phyloP scores from a whole-genome alignment of 1,140 invertebrate genomes.

The Sycophila sp. region DNA sequence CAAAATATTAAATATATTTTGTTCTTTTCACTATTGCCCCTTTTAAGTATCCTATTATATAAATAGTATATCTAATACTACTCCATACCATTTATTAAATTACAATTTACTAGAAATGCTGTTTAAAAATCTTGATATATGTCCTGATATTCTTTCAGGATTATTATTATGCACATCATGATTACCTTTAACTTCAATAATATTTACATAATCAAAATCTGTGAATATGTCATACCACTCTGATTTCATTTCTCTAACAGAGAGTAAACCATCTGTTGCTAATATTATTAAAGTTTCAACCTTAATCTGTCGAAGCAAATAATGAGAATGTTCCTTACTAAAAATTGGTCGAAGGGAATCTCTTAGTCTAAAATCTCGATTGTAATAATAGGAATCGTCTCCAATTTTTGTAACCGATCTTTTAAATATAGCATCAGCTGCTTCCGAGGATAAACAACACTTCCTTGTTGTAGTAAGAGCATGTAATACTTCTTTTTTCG shows the following conservation, averaged over 20 bases:
- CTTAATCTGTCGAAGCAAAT: constrained; percentile 39
- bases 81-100: background rate
- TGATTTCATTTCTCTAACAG: constrained; percentile 52
- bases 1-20: no score
- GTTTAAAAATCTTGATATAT: constrained; percentile 60
- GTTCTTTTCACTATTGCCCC: background rate
- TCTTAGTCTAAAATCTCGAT: constrained; percentile 56
- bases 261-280: constrained; percentile 46
- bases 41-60: no score
- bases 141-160: constrained; percentile 66
- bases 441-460: constrained; percentile 54
- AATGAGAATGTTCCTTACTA: constrained; percentile 29
- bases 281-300: constrained; percentile 53
- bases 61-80: background rate
- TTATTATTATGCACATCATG: constrained; percentile 74
- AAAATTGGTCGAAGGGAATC: constrained; percentile 29
- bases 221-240: constrained; percentile 4
- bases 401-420: constrained; percentile 58
- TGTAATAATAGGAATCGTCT: constrained; percentile 53
- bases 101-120: constrained; percentile 51
- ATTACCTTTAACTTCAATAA: constrained; percentile 58
- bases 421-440: constrained; percentile 66
- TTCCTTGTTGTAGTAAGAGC: constrained; percentile 56
- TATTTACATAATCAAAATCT: constrained; percentile 36
- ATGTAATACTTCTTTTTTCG: constrained; percentile 66